A percentile compares a stretch with the other conserved stretches of the same genome.
Conservation (phyloP, 37 sponge, comb jelly and placozoan genomes). For the Chondrosia reniformis region DNA sequence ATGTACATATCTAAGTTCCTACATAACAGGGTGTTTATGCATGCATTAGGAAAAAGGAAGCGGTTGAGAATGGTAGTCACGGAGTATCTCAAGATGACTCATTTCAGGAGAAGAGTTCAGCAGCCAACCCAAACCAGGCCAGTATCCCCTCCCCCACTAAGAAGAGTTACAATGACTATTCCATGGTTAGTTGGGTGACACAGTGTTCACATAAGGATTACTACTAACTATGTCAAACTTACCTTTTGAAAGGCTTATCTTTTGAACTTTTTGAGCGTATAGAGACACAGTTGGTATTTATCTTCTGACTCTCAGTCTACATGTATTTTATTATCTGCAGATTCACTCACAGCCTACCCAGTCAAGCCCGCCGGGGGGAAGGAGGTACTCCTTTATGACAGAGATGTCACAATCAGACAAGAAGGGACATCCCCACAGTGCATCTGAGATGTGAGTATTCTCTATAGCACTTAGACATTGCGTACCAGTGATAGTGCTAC, state of each 20-base stretch:
- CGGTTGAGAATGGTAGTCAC: slow-evolving; percentile 10
- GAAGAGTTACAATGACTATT: not conserved
- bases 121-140: slow-evolving; percentile 10
- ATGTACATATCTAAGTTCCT: too few species aligned
- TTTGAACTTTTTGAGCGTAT: too few species aligned
- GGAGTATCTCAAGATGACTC: not conserved
- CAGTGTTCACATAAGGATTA: too few species aligned
- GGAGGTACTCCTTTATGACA: slow-evolving; percentile 16
- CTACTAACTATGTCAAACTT: not conserved
- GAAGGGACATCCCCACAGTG: not conserved
- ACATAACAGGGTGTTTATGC: too few species aligned
- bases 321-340: too few species aligned
- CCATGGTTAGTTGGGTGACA: not conserved
- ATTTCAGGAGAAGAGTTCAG: not conserved
- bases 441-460: not conserved
- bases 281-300: too few species aligned
- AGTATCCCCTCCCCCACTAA: slow-evolving; percentile 10
- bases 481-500: too few species aligned
- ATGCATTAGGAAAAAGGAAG: too few species aligned
- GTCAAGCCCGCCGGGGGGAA: not conserved
- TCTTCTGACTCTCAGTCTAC: too few species aligned
- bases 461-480: too few species aligned
- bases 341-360: slow-evolving; percentile 16
- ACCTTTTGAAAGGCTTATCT: not conserved
- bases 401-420: not conserved